phyloP scores from a whole-genome alignment of 1,140 invertebrate genomes.

The Lasioglossum albipes region DNA sequence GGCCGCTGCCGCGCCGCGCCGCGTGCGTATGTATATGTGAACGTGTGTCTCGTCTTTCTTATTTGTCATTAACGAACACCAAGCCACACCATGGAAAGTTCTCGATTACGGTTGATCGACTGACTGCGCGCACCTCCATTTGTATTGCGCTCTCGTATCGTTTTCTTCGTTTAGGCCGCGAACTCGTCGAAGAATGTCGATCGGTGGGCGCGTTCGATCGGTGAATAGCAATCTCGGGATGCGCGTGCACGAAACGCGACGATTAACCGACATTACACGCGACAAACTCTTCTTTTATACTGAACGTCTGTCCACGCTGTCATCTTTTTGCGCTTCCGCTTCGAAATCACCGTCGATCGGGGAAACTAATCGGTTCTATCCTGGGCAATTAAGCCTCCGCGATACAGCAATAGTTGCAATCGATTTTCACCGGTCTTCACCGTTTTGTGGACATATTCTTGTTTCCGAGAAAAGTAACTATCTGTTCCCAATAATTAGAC shows the following conservation, averaged over 20 bases:
- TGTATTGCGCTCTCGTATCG: background rate
- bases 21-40: no score
- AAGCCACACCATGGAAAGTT: background rate
- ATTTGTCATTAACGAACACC: conserved; percentile 25
- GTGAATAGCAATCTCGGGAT: conserved; percentile 28
- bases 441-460: no score
- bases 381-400: no score
- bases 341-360: no score
- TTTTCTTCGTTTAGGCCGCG: background rate
- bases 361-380: no score
- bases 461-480: no score
- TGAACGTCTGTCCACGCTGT: no score
- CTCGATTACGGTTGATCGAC: conserved; percentile 30
- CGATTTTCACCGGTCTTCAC: no score
- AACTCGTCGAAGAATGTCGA: conserved; percentile 20
- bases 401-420: no score
- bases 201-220: background rate
- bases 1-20: no score
- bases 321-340: no score
- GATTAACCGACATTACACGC: conserved; percentile 4
- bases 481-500: no score
- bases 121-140: conserved; percentile 4
- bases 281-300: background rate
- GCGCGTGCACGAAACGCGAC: background rate
- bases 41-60: background rate